Conservation (phyloP, 2,888 invertebrate genomes). For the Thera britannica region DNA sequence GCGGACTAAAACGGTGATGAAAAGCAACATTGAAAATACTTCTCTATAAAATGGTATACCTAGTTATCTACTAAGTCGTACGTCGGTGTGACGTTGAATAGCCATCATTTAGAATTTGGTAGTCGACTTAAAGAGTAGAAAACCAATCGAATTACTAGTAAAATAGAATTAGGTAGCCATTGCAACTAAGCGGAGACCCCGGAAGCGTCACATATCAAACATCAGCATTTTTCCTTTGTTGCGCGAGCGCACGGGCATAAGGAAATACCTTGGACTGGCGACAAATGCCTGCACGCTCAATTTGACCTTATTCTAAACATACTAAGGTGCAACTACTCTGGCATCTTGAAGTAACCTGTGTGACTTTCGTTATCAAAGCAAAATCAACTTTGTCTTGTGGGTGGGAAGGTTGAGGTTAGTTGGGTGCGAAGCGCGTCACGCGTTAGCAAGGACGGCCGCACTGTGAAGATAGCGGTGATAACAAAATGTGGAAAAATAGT, state of each 20-base stretch:
- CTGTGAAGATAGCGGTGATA: constrained; percentile 44
- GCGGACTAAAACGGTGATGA: neutral
- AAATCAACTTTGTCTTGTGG: constrained; percentile 18
- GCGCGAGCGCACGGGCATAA: constrained; percentile 46
- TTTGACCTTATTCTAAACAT: constrained; percentile 13
- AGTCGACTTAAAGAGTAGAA: too few relatives aligned
- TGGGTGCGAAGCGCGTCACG: constrained; percentile 24
- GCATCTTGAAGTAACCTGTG: constrained; percentile 13
- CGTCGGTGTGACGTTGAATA: too few relatives aligned
- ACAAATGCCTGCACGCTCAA: constrained; percentile 13
- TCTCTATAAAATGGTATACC: too few relatives aligned
- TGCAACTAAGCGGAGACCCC: constrained; percentile 49
- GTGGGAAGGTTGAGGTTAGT: constrained; percentile 22
- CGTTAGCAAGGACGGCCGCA: constrained; percentile 41
- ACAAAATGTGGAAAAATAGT: constrained; percentile 39
- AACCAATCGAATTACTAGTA: too few relatives aligned
- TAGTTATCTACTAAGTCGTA: too few relatives aligned
- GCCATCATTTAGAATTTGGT: too few relatives aligned
- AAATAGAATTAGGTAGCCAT: constrained; percentile 33
- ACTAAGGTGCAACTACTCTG: constrained; percentile 2
- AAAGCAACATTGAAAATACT: neutral
- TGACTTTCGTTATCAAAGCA: constrained; percentile 8
- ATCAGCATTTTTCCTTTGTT: constrained; percentile 58
- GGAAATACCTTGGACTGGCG: constrained; percentile 56
- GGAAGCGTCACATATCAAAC: constrained; percentile 51